These are phyloP conservation scores for Machimus rusticus DNA, from an alignment of 2,888 invertebrate species.

Conservation along the genomic window DNA sequence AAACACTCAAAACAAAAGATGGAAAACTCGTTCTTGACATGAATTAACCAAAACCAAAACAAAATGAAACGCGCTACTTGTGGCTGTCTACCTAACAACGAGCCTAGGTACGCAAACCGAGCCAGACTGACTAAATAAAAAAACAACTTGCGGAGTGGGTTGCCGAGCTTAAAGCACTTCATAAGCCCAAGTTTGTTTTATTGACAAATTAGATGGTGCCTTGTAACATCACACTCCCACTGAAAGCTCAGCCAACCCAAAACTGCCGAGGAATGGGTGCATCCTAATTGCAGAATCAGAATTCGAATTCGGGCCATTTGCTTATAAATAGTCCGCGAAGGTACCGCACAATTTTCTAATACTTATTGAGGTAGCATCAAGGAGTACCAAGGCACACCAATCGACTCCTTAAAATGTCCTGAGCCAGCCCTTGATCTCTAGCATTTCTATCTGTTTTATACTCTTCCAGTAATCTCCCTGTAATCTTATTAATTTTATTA, in stretches of 20 bases:
- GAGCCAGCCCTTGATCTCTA: too few relatives aligned
- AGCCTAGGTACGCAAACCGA: background rate
- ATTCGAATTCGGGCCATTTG: background rate
- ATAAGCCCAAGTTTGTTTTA: background rate
- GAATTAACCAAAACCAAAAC: conserved; percentile 16
- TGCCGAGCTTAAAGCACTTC: background rate
- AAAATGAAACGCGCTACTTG: conserved; percentile 13
- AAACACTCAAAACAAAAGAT: background rate
- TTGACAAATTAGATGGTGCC: background rate
- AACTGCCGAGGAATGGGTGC: background rate
- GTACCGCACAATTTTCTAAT: too few relatives aligned
- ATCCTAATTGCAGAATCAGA: background rate
- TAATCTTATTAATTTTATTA: too few relatives aligned
- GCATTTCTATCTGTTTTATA: too few relatives aligned
- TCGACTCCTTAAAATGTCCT: too few relatives aligned
- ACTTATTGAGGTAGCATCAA: too few relatives aligned
- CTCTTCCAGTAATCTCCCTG: too few relatives aligned
- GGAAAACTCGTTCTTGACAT: background rate
- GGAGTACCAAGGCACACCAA: too few relatives aligned
- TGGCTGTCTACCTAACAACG: background rate
- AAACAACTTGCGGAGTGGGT: background rate
- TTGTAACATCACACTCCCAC: background rate
- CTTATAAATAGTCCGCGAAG: too few relatives aligned
- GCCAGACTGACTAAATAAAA: background rate
- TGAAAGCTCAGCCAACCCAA: background rate